Base-by-base conservation (phyloP, 2,113 vertebrate genomes). In the Ellobius talpinus region DNA sequence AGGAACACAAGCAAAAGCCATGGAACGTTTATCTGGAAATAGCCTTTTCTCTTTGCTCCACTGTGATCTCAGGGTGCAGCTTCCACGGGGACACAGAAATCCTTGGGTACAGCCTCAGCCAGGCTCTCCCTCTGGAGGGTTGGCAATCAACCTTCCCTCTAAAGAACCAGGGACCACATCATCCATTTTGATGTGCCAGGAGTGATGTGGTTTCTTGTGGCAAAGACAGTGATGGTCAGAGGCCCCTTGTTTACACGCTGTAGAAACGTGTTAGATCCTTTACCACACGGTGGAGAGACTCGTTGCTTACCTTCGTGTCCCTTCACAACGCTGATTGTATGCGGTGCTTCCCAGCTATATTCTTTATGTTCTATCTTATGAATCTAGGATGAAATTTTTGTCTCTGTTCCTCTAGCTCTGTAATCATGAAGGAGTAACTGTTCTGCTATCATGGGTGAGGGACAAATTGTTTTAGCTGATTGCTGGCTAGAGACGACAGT, bases 291-390 rank as follows among this genome's bases (percentile, higher is more conserved):
- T 12, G 23, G 89, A 19, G 1, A 2, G 1, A 2, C 45, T 5
- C 14, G 1, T 7, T 1, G 1, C 36, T 12, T 2, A 0, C n/a
- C 42, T 47, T 31, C 63, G 0, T 45, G 39, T 26, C 23, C 79
- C 86, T 42, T 52, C n/a, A 21, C 13, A 50, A 0, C 5, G 17
- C 19, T 2, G 1, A 0, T 14, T 11, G 9, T 0, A 10, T 5
- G 33, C 7, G 3, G 31, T 12, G 1, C n/a, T 36, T 50, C 52
- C 47, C 3, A 0, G 10, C 31, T 50, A 11, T 2, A 2, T 42
- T 31, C 58, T 21, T 14, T 42, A 6, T 24, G 5, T 16, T 68
- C 65, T 55, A 31, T 23, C 36, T 42, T 42, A 2, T 78, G 61
- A 36, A 0, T 45, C 79, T 42, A 45, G 13, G 17, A 33, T 7